Percentiles rank a stretch among this genome's conserved stretches.
Evolutionary conservation across 2,797 vertebrate species (phyloP).

Genomic region (Neosilurus hyrtlii): DNA sequence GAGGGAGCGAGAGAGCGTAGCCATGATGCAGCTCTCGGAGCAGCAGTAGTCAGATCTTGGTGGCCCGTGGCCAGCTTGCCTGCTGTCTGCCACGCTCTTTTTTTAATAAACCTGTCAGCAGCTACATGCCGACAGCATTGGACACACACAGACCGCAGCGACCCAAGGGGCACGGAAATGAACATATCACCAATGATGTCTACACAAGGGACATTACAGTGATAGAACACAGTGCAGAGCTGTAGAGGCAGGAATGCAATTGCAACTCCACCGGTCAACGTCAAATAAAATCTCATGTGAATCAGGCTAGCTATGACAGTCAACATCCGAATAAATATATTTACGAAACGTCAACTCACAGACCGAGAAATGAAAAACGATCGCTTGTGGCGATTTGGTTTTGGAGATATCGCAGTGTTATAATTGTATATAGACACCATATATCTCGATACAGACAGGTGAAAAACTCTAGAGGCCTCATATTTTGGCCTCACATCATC

Average conservation of each 20-base stretch:
- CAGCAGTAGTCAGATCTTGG: constrained; percentile 65
- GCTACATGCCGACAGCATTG: constrained; percentile 24
- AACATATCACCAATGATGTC: constrained; percentile 31
- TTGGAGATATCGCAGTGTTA: neutral
- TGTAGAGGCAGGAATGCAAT: neutral
- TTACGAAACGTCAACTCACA: neutral
- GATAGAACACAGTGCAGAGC: neutral
- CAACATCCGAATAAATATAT: neutral
- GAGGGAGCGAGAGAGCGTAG: constrained; percentile 1
- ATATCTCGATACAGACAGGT: neutral
- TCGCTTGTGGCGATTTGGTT: neutral
- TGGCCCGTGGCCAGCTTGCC: constrained; percentile 54
- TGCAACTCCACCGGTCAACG: constrained; percentile 2
- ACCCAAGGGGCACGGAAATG: constrained; percentile 23
- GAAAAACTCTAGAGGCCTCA: neutral
- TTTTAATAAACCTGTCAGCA: constrained; percentile 76
- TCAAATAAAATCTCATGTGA: neutral
- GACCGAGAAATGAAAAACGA: neutral
- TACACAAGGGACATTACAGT: constrained; percentile 24
- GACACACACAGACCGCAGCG: constrained; percentile 19
- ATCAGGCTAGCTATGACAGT: neutral
- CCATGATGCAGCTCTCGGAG: neutral
- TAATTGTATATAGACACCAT: neutral
- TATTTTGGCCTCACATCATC: neutral
- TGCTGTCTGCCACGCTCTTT: constrained; percentile 67